phyloP scores from a whole-genome alignment of 1,140 invertebrate genomes.

The Drosophila navojoa region DNA sequence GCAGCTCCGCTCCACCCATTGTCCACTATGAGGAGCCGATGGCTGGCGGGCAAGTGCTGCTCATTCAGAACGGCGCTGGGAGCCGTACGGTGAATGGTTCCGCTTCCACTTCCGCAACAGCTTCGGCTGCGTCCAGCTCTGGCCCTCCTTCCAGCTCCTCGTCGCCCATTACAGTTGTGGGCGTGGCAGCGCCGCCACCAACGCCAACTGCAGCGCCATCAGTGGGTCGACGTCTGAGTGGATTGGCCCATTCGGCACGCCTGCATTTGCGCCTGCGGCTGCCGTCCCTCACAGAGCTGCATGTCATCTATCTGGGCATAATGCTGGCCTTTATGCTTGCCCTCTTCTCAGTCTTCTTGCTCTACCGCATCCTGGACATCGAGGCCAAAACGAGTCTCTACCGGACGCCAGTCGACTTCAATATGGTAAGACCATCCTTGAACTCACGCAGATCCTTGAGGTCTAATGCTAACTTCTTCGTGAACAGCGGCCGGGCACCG shows the following conservation, averaged over 20 bases:
- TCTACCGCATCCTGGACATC: constrained; percentile 73
- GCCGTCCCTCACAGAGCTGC: constrained; percentile 57
- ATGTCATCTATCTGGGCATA: constrained; percentile 69
- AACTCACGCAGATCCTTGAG: background rate
- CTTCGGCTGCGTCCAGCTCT: constrained; percentile 35
- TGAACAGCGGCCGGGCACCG: constrained; percentile 51
- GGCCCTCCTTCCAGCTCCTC: constrained; percentile 54
- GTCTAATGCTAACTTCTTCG: background rate
- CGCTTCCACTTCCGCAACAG: constrained; percentile 33
- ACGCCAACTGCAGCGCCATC: background rate
- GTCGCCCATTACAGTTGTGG: constrained; percentile 54
- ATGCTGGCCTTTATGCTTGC: constrained; percentile 63
- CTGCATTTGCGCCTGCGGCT: constrained; percentile 28
- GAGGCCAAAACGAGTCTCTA: constrained; percentile 67
- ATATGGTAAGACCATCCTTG: constrained; percentile 52
- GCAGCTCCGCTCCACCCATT: constrained; percentile 48
- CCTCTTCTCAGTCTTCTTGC: constrained; percentile 72
- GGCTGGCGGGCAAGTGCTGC: background rate
- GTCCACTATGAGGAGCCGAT: constrained; percentile 45
- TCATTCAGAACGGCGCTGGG: constrained; percentile 1
- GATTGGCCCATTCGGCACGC: constrained; percentile 22
- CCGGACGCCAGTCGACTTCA: constrained; percentile 60
- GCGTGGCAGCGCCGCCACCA: background rate
- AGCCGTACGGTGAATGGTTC: constrained; percentile 10
- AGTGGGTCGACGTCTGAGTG: background rate